Evolutionary conservation across 1,140 invertebrate genomes (phyloP).

Genomic region (Rhopalosiphum maidis): DNA sequence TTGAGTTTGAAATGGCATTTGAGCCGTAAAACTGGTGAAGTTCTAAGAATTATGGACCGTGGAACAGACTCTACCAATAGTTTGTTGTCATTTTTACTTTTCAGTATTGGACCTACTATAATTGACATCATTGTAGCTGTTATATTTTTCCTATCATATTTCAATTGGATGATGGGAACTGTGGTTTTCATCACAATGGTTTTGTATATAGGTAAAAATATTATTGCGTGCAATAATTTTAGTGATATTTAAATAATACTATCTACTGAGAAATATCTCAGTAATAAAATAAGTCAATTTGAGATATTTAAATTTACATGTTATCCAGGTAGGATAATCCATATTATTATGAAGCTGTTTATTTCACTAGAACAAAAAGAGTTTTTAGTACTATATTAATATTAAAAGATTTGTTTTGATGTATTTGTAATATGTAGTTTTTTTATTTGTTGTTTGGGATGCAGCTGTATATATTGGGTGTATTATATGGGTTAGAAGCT

Average conservation of each 20-base stretch:
- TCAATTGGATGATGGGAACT: conserved; percentile 92
- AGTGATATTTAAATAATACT: background rate
- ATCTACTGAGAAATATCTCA: background rate
- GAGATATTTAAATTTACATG: too few relatives aligned
- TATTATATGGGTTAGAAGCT: too few relatives aligned
- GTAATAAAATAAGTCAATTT: background rate
- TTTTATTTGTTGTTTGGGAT: too few relatives aligned
- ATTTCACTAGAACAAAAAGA: too few relatives aligned
- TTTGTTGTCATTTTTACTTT: conserved; percentile 86
- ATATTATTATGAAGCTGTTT: too few relatives aligned
- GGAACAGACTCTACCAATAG: conserved; percentile 95
- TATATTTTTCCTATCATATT: conserved; percentile 83
- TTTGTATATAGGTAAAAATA: conserved; percentile 83
- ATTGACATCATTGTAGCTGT: conserved; percentile 93
- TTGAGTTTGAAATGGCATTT: conserved; percentile 90
- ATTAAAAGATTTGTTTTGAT: too few relatives aligned
- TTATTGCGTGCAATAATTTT: background rate
- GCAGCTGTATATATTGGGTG: too few relatives aligned
- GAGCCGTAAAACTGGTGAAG: conserved; percentile 92
- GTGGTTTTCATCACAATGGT: conserved; percentile 93
- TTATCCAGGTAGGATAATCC: too few relatives aligned
- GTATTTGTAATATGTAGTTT: too few relatives aligned
- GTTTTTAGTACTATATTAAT: too few relatives aligned
- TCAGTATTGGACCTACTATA: conserved; percentile 89
- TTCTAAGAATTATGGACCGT: conserved; percentile 91